Conservation (phyloP, 2,113 vertebrate genomes). For the Seriola rivoliana region DNA sequence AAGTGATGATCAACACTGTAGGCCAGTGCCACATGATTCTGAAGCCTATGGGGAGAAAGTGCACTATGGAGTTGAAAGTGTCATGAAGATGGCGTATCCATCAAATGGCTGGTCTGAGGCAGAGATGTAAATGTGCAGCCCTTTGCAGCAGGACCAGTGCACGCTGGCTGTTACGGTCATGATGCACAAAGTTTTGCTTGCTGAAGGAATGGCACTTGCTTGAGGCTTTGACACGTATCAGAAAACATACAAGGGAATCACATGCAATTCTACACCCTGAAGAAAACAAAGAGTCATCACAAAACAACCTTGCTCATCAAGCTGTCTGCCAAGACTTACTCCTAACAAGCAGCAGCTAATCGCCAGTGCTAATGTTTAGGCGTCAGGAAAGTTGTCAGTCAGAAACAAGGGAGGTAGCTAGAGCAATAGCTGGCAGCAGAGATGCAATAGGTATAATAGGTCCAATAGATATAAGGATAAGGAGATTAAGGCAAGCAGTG, state of each 20-base stretch:
- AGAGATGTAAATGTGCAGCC: conserved; percentile 42
- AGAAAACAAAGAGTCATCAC: conserved; percentile 20
- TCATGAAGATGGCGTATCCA: conserved; percentile 54
- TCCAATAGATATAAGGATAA: conserved; percentile 25
- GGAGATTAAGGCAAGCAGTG: conserved; percentile 59
- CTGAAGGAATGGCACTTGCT: conserved; percentile 52
- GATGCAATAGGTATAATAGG: conserved; percentile 39
- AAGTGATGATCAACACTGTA: conserved; percentile 37
- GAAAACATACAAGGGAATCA: conserved; percentile 28
- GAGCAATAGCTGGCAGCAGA: conserved; percentile 65
- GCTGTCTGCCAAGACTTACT: conserved; percentile 41
- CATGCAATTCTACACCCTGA: neutral
- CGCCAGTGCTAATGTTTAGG: conserved; percentile 49
- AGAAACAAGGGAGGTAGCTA: conserved; percentile 71
- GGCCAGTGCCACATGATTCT: conserved; percentile 25
- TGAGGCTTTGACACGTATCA: conserved; percentile 15
- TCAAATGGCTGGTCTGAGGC: conserved; percentile 39
- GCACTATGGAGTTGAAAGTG: conserved; percentile 25
- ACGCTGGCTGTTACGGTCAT: conserved; percentile 7
- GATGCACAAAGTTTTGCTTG: conserved; percentile 10
- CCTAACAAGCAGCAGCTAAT: conserved; percentile 51
- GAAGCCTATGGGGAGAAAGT: conserved; percentile 31
- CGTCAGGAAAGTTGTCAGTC: conserved; percentile 41
- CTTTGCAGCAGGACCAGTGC: conserved; percentile 14
- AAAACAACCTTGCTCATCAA: conserved; percentile 35